These are phyloP conservation scores for Dichetophora obliterata DNA, from an alignment of 2,888 invertebrate species.

Conservation along the genomic window DNA sequence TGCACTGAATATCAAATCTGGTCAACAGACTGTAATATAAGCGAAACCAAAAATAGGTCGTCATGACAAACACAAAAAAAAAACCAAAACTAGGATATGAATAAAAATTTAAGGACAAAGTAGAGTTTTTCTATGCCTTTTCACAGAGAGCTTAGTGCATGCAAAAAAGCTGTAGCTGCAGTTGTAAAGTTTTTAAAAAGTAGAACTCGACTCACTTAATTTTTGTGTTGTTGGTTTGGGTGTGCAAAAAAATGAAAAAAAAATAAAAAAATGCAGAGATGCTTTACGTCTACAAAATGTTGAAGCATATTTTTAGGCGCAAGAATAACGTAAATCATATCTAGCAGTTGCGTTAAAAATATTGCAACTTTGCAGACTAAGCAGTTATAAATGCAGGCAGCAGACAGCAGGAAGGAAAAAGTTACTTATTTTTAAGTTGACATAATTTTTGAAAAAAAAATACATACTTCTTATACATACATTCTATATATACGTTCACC, in stretches of 20 bases:
- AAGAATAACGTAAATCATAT: neutral
- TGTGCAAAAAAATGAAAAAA: constrained; percentile 3
- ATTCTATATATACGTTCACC: neutral
- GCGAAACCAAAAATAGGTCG: neutral
- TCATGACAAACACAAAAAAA: neutral
- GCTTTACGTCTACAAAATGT: neutral
- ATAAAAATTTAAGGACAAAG: neutral
- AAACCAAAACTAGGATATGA: neutral
- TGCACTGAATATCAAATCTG: constrained; percentile 12
- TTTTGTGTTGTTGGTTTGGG: constrained; percentile 21
- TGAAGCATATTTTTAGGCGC: constrained; percentile 30
- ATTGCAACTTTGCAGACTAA: neutral
- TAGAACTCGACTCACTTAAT: constrained; percentile 32
- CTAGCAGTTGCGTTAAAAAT: neutral
- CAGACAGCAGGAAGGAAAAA: neutral
- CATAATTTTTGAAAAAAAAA: constrained; percentile 28
- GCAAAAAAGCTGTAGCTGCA: neutral
- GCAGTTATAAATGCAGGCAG: neutral
- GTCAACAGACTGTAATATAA: constrained; percentile 8
- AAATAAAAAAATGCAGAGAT: neutral
- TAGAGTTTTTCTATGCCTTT: neutral
- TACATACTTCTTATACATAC: neutral
- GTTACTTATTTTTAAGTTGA: constrained; percentile 27
- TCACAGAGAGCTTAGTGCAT: neutral
- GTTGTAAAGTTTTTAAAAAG: constrained; percentile 6